These are phyloP conservation scores for Elymnias hypermnestra DNA, from an alignment of 1,140 invertebrate genomes.

Conservation along the genomic window DNA sequence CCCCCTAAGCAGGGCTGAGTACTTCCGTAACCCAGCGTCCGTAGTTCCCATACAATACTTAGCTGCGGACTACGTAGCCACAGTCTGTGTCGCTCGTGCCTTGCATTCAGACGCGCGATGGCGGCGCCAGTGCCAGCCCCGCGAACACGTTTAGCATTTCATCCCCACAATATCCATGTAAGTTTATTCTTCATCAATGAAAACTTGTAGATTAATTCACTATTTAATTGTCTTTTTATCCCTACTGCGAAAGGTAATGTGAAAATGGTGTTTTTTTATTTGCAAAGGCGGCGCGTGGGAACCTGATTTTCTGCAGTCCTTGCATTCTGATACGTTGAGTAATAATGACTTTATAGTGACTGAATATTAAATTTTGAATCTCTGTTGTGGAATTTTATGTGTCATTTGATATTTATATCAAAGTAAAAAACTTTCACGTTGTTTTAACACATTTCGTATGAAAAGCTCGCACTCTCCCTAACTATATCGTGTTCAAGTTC, in stretches of 20 bases:
- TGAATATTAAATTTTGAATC: neutral
- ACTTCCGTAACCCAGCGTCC: constrained; percentile 14
- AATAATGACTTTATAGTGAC: constrained; percentile 28
- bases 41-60: constrained; percentile 3
- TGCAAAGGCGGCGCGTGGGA: constrained; percentile 37
- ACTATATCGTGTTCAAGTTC: too few species aligned
- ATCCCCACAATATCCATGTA: constrained; percentile 64
- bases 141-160: constrained; percentile 51
- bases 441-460: too few species aligned
- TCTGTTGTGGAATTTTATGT: neutral
- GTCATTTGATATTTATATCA: too few species aligned
- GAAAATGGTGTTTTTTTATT: constrained; percentile 23
- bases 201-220: too few species aligned
- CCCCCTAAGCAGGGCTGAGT: constrained; percentile 23
- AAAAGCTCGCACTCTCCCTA: too few species aligned
- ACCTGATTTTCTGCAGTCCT: constrained; percentile 61
- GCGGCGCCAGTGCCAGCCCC: constrained; percentile 48
- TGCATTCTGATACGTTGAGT: constrained; percentile 50
- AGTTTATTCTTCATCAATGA: constrained; percentile 28
- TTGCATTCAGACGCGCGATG: constrained; percentile 44
- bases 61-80: neutral
- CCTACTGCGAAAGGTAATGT: too few species aligned
- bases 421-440: too few species aligned
- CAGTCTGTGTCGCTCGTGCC: constrained; percentile 22
- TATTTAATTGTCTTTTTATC: too few species aligned